Base-by-base conservation (phyloP, 1,140 invertebrate species). In the Drosophila watanabei region DNA sequence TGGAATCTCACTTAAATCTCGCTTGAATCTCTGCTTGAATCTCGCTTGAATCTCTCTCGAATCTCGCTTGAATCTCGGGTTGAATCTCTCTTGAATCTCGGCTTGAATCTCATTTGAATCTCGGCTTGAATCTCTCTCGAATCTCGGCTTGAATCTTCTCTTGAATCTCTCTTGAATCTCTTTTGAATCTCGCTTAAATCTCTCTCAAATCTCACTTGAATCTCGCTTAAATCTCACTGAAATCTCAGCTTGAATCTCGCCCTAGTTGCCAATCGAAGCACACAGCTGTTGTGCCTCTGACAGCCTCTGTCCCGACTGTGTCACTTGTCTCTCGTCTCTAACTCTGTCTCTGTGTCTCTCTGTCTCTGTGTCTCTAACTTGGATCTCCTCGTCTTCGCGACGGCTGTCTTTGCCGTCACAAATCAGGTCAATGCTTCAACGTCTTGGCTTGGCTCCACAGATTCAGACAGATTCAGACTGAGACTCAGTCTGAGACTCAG, bases 381-480 rank as follows among this genome's bases (percentile, higher is more conserved):
- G 59, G 24, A 56, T 69, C 65, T 69, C 24, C 28, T 57, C 54
- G 66, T 64, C 65, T 49, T 18, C 11, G 61, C 48, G 16, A n/a
- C 35, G 24, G 62, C 39, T 73, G 78, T 63, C 52, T 71, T 63
- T 43, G 64, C 30, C 60, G 68, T 79, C 56, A 54, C 18, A 87
- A 88, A 88, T 88, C 78, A 78, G 84, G 84, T 75, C 84, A 89
- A 89, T 88, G 85, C 78, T 84, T 84, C 41, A 73, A 58, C 43
- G 69, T 35, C 45, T 45, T 20, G 18, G 43, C 43, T 45, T 20
- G 18, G 43, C 18, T 46, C 45, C 45, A 48, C 62, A 49, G 49
- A 59, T 57, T 54, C 62, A 49, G 49, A 59, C 61, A 59, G 65
- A 14, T 20, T 71, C 43, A 18, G 30, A 70, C 52, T 64, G 41